A percentile compares a stretch with the other conserved stretches of the same genome.
Conservation (phyloP, 1,140 invertebrate genomes). For the Drosophila truncata region DNA sequence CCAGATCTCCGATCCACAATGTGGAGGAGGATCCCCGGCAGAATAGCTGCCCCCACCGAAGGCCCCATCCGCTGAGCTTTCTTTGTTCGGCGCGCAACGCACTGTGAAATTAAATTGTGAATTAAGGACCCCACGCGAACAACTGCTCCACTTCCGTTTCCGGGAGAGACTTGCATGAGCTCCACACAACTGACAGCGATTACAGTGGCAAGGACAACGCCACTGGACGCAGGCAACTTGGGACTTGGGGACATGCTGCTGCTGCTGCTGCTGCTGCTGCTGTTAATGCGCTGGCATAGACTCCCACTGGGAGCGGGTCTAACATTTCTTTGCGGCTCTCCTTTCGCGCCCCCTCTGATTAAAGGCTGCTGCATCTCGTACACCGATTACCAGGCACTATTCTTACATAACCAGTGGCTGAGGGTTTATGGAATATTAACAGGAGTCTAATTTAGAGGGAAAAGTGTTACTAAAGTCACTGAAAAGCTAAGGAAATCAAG, state of each 20-base stretch:
- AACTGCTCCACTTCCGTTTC: conserved; percentile 10
- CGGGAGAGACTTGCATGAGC: conserved; percentile 5
- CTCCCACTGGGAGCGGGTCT: conserved; percentile 42
- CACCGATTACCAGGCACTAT: not conserved
- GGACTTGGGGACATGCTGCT: conserved; percentile 27
- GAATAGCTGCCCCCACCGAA: not conserved
- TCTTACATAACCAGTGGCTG: not conserved
- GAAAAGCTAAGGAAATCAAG: not conserved
- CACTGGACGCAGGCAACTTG: not conserved
- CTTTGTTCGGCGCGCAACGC: conserved; percentile 57
- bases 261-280: conserved; percentile 20
- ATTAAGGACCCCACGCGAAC: conserved; percentile 61
- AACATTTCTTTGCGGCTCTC: conserved; percentile 44
- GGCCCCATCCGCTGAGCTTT: conserved; percentile 34
- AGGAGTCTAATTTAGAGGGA: not conserved
- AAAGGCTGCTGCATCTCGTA: not conserved
- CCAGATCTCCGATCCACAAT: conserved; percentile 17
- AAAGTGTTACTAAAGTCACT: not conserved
- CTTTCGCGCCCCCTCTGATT: not conserved
- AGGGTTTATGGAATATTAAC: not conserved
- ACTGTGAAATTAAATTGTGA: conserved; percentile 80
- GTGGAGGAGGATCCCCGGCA: conserved; percentile 6
- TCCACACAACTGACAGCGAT: conserved; percentile 23
- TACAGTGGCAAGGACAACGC: conserved; percentile 8
- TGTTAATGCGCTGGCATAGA: conserved; percentile 64